Conservation (phyloP, 2,797 vertebrate genomes). For the Phalloptychus januarius region DNA sequence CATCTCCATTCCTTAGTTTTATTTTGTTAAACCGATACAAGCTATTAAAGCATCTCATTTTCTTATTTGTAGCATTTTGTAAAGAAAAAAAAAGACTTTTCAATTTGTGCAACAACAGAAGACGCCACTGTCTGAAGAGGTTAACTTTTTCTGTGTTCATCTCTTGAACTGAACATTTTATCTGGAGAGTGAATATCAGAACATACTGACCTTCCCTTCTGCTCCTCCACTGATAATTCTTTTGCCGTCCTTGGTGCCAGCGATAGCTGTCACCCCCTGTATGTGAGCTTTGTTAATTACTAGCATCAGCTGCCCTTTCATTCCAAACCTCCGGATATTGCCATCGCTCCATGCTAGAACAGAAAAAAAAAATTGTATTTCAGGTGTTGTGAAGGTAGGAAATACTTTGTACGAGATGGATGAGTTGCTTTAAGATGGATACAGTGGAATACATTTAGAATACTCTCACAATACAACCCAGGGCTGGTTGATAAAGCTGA, state of each 20-base stretch:
- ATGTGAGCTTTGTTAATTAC: slow-evolving; percentile 84
- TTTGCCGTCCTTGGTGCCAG: slow-evolving; percentile 83
- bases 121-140: not conserved
- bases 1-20: not conserved
- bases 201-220: slow-evolving; percentile 86
- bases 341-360: slow-evolving; percentile 87
- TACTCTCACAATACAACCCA: not conserved
- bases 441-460: not conserved
- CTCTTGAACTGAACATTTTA: not conserved
- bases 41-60: not conserved
- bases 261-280: slow-evolving; percentile 85
- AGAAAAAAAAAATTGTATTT: slow-evolving; percentile 1
- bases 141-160: not conserved
- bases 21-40: not conserved
- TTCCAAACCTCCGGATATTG: slow-evolving; percentile 86
- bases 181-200: not conserved
- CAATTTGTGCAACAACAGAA: not conserved
- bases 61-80: not conserved
- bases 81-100: not conserved
- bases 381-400: not conserved
- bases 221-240: slow-evolving; percentile 89
- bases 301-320: slow-evolving; percentile 81
- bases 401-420: not conserved
- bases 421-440: not conserved
- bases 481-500: not conserved